phyloP scores from a whole-genome alignment of 2,113 vertebrate genomes.

The Plecotus auritus region DNA sequence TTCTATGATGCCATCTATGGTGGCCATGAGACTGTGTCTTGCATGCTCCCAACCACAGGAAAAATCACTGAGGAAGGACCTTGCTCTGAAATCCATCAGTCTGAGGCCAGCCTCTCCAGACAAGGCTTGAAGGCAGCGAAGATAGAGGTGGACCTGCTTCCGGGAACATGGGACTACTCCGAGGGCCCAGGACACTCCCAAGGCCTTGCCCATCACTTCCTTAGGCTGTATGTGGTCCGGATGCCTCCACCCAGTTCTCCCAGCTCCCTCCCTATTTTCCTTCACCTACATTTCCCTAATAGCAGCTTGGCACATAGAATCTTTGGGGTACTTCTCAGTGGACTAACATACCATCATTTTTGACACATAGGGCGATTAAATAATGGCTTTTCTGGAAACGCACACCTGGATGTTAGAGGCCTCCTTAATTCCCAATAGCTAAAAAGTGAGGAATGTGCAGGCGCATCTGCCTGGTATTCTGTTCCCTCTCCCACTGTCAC shows the following conservation, averaged over 20 bases:
- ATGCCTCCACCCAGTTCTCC: not conserved
- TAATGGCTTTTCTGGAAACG: not conserved
- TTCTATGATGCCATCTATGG: not conserved
- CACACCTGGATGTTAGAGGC: not conserved
- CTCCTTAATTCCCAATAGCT: not conserved
- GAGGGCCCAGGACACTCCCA: not conserved
- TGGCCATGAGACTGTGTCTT: not conserved
- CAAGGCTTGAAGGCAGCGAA: not conserved
- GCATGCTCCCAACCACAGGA: not conserved
- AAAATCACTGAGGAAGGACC: not conserved
- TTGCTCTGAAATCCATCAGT: not conserved
- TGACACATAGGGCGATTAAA: rapidly evolving
- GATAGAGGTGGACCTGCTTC: not conserved
- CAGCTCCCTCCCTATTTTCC: not conserved
- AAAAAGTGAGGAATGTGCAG: not conserved
- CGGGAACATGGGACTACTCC: not conserved
- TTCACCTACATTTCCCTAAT: not conserved
- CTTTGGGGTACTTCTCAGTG: not conserved
- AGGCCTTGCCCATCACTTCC: not conserved
- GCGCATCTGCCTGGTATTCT: not conserved
- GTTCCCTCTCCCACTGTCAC: too few relatives aligned
- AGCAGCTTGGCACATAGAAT: not conserved
- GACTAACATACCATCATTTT: not conserved
- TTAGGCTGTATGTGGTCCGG: not conserved
- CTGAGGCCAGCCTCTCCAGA: not conserved